A percentile compares a stretch with the other conserved stretches of the same genome.
phyloP scores from a whole-genome alignment of 2,888 invertebrate species.

The Dyspetes luteomarginatus region DNA sequence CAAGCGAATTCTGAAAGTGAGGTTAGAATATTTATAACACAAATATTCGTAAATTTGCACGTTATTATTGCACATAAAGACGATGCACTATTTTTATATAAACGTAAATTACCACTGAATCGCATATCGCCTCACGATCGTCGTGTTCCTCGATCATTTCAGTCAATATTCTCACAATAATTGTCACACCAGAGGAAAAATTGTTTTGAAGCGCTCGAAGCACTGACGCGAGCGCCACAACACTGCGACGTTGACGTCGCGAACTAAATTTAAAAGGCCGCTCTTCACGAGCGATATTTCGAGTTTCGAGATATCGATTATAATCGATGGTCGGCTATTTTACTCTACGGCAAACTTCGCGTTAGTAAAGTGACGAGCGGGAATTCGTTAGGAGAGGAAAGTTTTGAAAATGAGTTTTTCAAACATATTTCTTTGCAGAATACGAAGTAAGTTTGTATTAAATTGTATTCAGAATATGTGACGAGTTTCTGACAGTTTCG shows the following conservation, averaged over 20 bases:
- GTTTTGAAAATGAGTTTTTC: too few species aligned
- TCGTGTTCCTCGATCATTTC: conserved; percentile 83
- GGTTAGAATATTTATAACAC: conserved; percentile 76
- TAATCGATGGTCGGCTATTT: not conserved
- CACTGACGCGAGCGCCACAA: conserved; percentile 71
- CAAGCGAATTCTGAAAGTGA: conserved; percentile 89
- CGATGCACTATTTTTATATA: not conserved
- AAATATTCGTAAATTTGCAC: conserved; percentile 31
- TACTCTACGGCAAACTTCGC: too few species aligned
- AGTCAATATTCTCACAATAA: conserved; percentile 74
- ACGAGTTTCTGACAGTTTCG: too few species aligned
- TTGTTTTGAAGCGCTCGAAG: conserved; percentile 80
- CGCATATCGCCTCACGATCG: conserved; percentile 89
- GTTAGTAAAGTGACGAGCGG: too few species aligned
- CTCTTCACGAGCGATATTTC: not conserved
- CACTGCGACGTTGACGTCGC: conserved; percentile 48
- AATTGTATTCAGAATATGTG: too few species aligned
- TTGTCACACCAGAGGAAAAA: conserved; percentile 71
- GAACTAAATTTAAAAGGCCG: conserved; percentile 61
- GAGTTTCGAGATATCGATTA: not conserved
- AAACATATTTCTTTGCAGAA: too few species aligned
- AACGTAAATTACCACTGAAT: conserved; percentile 89
- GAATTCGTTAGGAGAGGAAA: too few species aligned
- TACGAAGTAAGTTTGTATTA: too few species aligned
- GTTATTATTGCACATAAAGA: not conserved